Evolutionary conservation across 2,113 vertebrate species (phyloP).

Genomic region (Dolichotis patagonum): DNA sequence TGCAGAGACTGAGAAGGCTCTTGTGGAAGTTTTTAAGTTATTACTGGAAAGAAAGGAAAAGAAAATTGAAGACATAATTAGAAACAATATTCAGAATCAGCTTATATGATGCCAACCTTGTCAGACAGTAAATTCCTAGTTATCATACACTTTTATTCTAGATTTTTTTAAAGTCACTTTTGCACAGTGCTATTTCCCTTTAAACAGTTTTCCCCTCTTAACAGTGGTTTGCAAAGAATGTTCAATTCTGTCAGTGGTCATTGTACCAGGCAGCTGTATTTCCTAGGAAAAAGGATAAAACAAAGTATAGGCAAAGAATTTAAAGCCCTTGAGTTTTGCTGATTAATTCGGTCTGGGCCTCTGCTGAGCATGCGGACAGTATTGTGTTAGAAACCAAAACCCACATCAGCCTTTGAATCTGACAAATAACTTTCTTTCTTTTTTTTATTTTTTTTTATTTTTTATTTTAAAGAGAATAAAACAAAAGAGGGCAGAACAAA

Average conservation of each 20-base stretch:
- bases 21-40: background rate
- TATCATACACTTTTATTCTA: background rate
- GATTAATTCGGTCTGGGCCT: background rate
- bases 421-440: no score
- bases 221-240: conserved; percentile 11
- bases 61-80: conserved; percentile 44
- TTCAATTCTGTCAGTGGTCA: background rate
- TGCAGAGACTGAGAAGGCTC: conserved; percentile 25
- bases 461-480: no score
- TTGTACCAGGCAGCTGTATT: background rate
- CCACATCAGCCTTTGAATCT: background rate
- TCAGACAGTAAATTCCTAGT: conserved; percentile 48
- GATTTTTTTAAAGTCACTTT: conserved; percentile 66
- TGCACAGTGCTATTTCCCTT: background rate
- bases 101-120: background rate
- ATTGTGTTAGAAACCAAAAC: background rate
- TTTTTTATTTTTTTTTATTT: no score
- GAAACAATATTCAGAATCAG: conserved; percentile 21
- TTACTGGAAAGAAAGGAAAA: background rate
- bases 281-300: conserved; percentile 42
- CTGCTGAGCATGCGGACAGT: background rate
- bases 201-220: background rate
- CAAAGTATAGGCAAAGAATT: background rate
- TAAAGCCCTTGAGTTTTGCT: conserved; percentile 24
- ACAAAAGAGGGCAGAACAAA: no score